Evolutionary conservation across 1,140 invertebrate genomes (phyloP).

Genomic region (Bombus superbus): DNA sequence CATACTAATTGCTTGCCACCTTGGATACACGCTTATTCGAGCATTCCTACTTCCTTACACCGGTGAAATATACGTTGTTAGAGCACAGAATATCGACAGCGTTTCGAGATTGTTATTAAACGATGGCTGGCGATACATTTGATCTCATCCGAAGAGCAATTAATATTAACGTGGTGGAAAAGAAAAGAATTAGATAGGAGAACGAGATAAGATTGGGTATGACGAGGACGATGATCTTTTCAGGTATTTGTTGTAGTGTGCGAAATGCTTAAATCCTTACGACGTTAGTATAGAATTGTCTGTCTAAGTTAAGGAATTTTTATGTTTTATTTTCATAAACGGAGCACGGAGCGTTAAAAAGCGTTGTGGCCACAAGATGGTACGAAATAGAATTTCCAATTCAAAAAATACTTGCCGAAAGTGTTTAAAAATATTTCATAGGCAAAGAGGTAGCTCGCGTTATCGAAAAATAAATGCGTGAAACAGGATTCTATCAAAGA

Average conservation of each 20-base stretch:
- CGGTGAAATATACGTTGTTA: neutral
- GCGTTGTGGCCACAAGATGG: too few species aligned
- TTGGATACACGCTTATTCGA: constrained; percentile 17
- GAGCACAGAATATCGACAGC: neutral
- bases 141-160: neutral
- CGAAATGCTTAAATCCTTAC: too few species aligned
- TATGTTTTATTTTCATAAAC: too few species aligned
- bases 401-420: neutral
- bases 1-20: constrained; percentile 41
- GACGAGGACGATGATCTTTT: neutral
- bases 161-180: neutral
- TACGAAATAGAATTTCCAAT: neutral
- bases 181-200: too few species aligned
- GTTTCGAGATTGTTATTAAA: constrained; percentile 11
- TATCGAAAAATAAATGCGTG: neutral
- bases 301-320: too few species aligned
- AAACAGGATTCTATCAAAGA: too few species aligned
- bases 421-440: too few species aligned
- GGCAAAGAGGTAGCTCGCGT: neutral
- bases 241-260: too few species aligned
- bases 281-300: too few species aligned
- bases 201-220: too few species aligned
- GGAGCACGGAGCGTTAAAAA: too few species aligned
- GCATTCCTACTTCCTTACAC: neutral
- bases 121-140: neutral